A percentile compares a stretch with the other conserved stretches of the same genome.
Conservation (phyloP, 2,888 invertebrate species). For the Deroplatys truncata region DNA sequence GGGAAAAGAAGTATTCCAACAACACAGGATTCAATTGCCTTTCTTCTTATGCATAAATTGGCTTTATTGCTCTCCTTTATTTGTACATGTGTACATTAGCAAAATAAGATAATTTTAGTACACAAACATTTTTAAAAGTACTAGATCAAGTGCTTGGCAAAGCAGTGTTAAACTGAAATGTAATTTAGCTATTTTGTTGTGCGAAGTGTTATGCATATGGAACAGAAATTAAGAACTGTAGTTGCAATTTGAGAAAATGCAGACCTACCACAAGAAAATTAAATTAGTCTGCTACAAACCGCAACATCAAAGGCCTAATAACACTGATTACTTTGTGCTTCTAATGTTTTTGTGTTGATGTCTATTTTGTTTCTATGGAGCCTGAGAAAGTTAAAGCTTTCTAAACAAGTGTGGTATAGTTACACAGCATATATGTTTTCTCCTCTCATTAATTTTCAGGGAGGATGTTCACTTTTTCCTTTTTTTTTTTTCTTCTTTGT, state of each 20-base stretch:
- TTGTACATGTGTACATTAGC: background rate
- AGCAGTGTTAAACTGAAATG: background rate
- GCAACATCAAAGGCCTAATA: background rate
- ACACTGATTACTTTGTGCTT: background rate
- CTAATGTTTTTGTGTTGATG: background rate
- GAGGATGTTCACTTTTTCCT: background rate
- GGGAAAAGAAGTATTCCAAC: background rate
- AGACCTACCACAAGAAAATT: background rate
- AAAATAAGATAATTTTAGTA: background rate
- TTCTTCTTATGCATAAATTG: background rate
- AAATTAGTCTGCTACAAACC: background rate
- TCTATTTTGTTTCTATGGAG: background rate
- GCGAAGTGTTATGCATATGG: background rate
- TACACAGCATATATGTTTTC: background rate
- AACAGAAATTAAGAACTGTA: background rate
- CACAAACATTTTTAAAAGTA: background rate
- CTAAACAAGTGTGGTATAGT: background rate
- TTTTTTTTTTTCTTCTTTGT: background rate
- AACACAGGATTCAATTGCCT: background rate
- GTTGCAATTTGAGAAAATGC: background rate
- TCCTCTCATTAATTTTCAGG: background rate
- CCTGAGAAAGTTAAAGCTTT: background rate
- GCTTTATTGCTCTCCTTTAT: constrained; percentile 2
- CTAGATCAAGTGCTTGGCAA: background rate
- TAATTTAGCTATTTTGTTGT: background rate